These are phyloP conservation scores for Danio tinwini DNA, from an alignment of 2,797 vertebrate species.

Conservation along the genomic window DNA sequence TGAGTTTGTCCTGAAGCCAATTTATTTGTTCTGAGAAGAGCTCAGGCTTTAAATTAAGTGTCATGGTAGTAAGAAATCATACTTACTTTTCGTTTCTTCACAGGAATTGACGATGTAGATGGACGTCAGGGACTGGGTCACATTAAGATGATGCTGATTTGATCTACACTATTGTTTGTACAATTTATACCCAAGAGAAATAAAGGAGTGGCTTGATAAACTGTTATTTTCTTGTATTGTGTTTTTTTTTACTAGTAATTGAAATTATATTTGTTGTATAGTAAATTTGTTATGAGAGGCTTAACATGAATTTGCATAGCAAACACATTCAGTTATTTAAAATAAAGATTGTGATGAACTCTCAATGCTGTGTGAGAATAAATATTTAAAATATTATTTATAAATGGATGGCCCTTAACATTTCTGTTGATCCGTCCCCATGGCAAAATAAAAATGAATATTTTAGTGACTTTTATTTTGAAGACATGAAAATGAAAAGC, in stretches of 20 bases:
- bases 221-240: slow-evolving; percentile 50
- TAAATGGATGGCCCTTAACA: too few species aligned
- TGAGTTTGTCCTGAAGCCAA: slow-evolving; percentile 86
- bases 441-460: background rate
- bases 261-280: background rate
- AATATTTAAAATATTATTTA: background rate
- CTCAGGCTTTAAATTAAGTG: background rate
- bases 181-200: slow-evolving; percentile 97
- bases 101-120: slow-evolving; percentile 97
- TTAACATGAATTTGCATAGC: background rate
- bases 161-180: slow-evolving; percentile 90
- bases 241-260: background rate
- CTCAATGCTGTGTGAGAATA: background rate
- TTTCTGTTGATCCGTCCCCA: background rate
- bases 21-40: slow-evolving; percentile 83
- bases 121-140: slow-evolving; percentile 72
- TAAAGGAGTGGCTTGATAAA: slow-evolving; percentile 93
- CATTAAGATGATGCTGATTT: slow-evolving; percentile 85
- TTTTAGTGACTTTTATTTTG: slow-evolving; percentile 12
- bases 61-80: background rate
- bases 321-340: background rate
- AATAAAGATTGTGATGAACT: background rate
- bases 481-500: background rate
- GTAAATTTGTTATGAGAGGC: background rate
- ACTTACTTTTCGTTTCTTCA: slow-evolving; percentile 50